phyloP scores from a whole-genome alignment of 2,113 vertebrate genomes.

The Amazona vittata region DNA sequence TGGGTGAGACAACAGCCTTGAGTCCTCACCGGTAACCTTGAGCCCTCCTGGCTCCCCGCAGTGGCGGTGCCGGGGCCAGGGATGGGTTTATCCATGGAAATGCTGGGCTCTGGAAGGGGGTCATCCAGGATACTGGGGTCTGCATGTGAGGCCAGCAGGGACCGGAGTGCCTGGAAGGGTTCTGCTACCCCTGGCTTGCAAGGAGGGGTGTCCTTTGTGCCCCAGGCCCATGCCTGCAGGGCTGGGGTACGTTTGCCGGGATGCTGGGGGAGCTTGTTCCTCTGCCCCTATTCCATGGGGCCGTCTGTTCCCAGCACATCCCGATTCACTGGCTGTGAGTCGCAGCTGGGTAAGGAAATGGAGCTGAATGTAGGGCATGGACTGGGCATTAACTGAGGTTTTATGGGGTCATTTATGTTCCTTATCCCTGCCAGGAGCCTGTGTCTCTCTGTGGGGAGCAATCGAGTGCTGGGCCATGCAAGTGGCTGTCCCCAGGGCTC shows the following conservation, averaged over 20 bases:
- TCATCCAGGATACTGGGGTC: fast-evolving
- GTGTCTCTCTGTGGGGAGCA: not conserved
- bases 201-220: fast-evolving
- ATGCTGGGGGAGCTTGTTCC: not conserved
- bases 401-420: not conserved
- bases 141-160: fast-evolving
- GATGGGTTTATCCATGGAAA: fast-evolving
- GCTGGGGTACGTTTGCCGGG: fast-evolving
- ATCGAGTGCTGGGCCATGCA: fast-evolving
- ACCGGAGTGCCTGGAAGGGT: not conserved
- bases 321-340: not conserved
- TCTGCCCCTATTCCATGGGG: not conserved
- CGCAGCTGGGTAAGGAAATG: fast-evolving
- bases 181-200: not conserved
- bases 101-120: not conserved
- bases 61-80: fast-evolving
- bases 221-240: fast-evolving
- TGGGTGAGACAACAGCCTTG: not conserved
- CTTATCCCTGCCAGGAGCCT: not conserved
- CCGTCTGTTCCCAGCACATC: not conserved
- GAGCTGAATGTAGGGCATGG: not conserved
- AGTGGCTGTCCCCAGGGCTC: not conserved
- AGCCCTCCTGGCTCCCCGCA: not conserved
- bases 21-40: constrained; percentile 48
- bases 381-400: not conserved